phyloP scores from a whole-genome alignment of 2,888 invertebrate genomes.

The Pterostichus madidus region DNA sequence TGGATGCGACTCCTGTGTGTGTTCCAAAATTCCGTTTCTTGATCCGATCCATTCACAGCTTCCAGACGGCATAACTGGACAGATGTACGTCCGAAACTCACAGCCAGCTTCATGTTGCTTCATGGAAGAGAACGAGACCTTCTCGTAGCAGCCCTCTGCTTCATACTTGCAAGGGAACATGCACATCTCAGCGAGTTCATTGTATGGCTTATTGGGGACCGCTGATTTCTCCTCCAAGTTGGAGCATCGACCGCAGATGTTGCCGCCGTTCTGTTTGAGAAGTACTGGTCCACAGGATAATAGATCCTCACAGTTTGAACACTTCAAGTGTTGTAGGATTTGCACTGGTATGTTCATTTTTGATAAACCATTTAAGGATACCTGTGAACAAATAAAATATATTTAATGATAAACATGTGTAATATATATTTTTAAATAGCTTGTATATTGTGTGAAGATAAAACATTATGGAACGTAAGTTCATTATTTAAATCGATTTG shows the following conservation, averaged over 20 bases:
- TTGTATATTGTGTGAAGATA: too few relatives aligned
- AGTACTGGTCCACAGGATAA: conserved; percentile 9
- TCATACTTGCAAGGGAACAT: conserved; percentile 32
- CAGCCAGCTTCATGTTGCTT: conserved; percentile 33
- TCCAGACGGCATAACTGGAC: neutral
- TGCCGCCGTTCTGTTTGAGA: neutral
- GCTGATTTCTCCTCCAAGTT: conserved; percentile 4
- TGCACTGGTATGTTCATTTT: neutral
- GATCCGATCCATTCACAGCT: conserved; percentile 21
- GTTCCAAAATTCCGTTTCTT: neutral
- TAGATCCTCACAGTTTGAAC: neutral
- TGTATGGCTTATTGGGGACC: conserved; percentile 6
- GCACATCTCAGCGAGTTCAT: conserved; percentile 5
- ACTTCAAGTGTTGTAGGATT: neutral
- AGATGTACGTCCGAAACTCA: neutral
- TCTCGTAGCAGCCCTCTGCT: conserved; percentile 7
- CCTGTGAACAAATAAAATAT: too few relatives aligned
- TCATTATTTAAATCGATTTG: too few relatives aligned
- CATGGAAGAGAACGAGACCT: neutral
- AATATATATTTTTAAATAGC: too few relatives aligned
- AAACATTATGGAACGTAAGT: too few relatives aligned
- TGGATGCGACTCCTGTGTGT: conserved; percentile 1
- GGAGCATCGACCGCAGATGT: conserved; percentile 25
- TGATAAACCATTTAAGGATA: too few relatives aligned
- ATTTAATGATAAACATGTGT: too few relatives aligned